Percentiles rank a stretch among this genome's conserved stretches.
Evolutionary conservation across 2,797 vertebrate genomes (phyloP).

Genomic region (Melanotaenia parkinsoni): DNA sequence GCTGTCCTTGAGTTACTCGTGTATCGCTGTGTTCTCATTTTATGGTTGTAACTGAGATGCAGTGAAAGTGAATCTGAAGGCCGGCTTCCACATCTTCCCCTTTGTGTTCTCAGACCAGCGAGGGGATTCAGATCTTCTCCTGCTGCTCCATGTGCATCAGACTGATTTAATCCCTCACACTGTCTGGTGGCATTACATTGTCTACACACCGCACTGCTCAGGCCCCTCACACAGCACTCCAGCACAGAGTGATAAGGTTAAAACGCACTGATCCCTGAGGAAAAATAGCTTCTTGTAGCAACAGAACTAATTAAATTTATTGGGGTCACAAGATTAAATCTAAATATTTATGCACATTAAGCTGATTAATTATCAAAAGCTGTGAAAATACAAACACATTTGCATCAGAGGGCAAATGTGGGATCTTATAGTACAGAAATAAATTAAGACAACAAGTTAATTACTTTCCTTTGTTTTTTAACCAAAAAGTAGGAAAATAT

Average conservation of each 20-base stretch:
- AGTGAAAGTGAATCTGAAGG: conserved; percentile 34
- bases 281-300: conserved; percentile 8
- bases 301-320: conserved; percentile 25
- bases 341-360: conserved; percentile 18
- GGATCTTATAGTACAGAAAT: neutral
- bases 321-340: neutral
- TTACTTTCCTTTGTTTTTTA: neutral
- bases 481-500: too few relatives aligned
- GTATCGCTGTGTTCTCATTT: neutral
- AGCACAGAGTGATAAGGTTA: conserved; percentile 21
- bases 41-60: conserved; percentile 40
- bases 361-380: neutral
- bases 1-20: conserved; percentile 22
- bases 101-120: conserved; percentile 6
- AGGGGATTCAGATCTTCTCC: conserved; percentile 11
- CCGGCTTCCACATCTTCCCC: conserved; percentile 18
- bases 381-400: neutral
- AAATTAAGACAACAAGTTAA: neutral
- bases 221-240: conserved; percentile 11
- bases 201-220: conserved; percentile 4
- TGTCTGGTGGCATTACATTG: conserved; percentile 40
- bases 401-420: neutral
- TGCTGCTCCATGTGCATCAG: conserved; percentile 20
- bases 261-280: conserved; percentile 32
- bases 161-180: conserved; percentile 40